Percentiles rank a stretch among this genome's conserved stretches.
Evolutionary conservation across 2,797 vertebrate genomes (phyloP).

Genomic region (Sebastes trivittatus): DNA sequence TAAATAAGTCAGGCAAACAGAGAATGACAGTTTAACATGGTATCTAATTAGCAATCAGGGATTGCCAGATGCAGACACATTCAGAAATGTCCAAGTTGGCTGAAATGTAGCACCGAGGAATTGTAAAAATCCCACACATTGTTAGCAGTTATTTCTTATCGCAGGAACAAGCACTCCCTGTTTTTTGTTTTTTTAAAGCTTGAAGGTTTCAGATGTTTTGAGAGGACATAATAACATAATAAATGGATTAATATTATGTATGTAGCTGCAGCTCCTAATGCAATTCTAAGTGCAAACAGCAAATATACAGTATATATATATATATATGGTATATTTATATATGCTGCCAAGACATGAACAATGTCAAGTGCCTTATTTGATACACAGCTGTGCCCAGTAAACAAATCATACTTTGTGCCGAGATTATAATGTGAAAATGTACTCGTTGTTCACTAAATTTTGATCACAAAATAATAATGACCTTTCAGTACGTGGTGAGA

Average conservation of each 20-base stretch:
- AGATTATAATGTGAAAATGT: neutral
- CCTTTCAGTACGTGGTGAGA: slow-evolving; percentile 16
- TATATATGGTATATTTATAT: neutral
- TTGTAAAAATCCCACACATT: slow-evolving; percentile 6
- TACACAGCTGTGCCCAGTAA: neutral
- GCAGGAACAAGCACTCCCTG: neutral
- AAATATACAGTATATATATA: neutral
- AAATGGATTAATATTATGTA: neutral
- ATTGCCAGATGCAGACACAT: slow-evolving; percentile 49
- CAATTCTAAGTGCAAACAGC: neutral
- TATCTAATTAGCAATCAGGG: slow-evolving; percentile 78
- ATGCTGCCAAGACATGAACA: neutral
- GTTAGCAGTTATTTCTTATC: slow-evolving; percentile 8
- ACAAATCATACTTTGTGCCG: neutral
- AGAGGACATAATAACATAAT: neutral
- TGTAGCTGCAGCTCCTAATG: neutral
- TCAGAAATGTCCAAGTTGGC: slow-evolving; percentile 48
- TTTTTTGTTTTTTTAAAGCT: neutral
- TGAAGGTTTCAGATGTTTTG: neutral
- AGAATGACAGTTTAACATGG: slow-evolving; percentile 63
- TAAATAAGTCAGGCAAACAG: slow-evolving; percentile 67
- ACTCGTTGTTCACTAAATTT: neutral
- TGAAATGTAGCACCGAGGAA: slow-evolving; percentile 29
- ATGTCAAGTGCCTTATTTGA: neutral
- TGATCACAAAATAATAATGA: slow-evolving; percentile 25